Evolutionary conservation across 1,140 invertebrate genomes (phyloP).

Genomic region (Trypoxylus dichotomus): DNA sequence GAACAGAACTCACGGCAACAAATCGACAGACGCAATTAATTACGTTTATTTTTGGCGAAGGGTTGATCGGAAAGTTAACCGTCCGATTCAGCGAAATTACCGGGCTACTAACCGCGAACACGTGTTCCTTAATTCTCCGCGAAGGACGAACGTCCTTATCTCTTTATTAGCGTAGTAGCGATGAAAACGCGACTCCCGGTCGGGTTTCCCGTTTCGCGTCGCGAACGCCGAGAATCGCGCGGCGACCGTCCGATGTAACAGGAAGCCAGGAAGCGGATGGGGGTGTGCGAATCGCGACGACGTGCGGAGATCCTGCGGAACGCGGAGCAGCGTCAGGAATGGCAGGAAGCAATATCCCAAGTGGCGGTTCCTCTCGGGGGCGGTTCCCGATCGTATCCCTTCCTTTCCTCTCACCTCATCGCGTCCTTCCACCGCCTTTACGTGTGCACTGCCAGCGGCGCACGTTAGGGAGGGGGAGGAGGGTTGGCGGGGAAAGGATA

Average conservation of each 20-base stretch:
- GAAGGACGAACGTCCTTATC: no score
- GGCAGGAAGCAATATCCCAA: constrained; percentile 55
- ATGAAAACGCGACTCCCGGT: no score
- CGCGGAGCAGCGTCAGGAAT: constrained; percentile 52
- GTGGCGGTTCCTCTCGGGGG: constrained; percentile 52
- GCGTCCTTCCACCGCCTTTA: constrained; percentile 37
- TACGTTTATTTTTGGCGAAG: no score
- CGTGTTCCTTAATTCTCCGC: no score
- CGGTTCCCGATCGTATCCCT: constrained; percentile 42
- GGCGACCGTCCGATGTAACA: not conserved
- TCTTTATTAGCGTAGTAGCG: no score
- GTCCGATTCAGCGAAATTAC: no score
- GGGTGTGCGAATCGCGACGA: constrained; percentile 44
- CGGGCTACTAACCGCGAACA: no score
- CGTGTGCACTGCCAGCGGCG: not conserved
- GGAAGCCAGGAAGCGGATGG: not conserved
- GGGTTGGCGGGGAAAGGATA: no score
- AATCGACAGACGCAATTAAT: no score
- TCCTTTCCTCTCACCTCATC: constrained; percentile 39
- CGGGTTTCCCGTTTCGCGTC: not conserved
- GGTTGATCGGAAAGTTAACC: no score
- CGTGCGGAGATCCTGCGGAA: constrained; percentile 52
- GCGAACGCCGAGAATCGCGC: constrained; percentile 1
- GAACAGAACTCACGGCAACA: no score
- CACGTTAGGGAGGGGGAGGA: no score